Evolutionary conservation across 64 coral and sea anemone species (phyloP).

Genomic region (Catalaphyllia jardinei): DNA sequence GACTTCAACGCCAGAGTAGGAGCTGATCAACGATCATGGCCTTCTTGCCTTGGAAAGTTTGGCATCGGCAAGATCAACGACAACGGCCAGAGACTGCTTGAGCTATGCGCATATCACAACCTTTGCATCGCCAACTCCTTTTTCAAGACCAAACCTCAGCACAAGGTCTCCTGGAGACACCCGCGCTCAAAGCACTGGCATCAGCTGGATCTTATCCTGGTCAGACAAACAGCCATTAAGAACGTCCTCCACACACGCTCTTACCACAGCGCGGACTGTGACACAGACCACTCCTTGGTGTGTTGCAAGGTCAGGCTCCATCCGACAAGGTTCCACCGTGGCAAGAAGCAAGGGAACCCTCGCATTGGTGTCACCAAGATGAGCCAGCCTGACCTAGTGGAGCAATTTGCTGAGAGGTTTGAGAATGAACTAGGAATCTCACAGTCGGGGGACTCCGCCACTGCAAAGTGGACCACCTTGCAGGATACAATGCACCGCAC

Average conservation of each 20-base stretch:
- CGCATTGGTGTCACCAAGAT: conserved; percentile 40
- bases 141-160: conserved; percentile 45
- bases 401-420: conserved; percentile 22
- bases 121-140: conserved; percentile 24
- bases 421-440: neutral
- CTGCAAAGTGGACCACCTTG: too few species aligned
- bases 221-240: conserved; percentile 7
- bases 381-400: neutral
- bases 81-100: conserved; percentile 15
- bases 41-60: conserved; percentile 41
- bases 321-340: conserved; percentile 17
- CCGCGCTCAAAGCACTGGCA: neutral
- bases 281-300: conserved; percentile 60
- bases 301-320: conserved; percentile 51
- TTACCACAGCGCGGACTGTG: conserved; percentile 50
- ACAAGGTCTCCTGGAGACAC: conserved; percentile 26
- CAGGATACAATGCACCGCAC: too few species aligned
- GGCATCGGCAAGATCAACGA: conserved; percentile 46
- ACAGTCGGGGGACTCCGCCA: neutral
- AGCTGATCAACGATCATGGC: conserved; percentile 41
- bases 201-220: neutral
- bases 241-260: conserved; percentile 24
- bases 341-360: conserved; percentile 4
- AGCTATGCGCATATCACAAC: conserved; percentile 24
- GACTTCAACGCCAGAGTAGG: conserved; percentile 59